Evolutionary conservation across 2,113 vertebrate species (phyloP).

Genomic region (Bubo blakistoni): DNA sequence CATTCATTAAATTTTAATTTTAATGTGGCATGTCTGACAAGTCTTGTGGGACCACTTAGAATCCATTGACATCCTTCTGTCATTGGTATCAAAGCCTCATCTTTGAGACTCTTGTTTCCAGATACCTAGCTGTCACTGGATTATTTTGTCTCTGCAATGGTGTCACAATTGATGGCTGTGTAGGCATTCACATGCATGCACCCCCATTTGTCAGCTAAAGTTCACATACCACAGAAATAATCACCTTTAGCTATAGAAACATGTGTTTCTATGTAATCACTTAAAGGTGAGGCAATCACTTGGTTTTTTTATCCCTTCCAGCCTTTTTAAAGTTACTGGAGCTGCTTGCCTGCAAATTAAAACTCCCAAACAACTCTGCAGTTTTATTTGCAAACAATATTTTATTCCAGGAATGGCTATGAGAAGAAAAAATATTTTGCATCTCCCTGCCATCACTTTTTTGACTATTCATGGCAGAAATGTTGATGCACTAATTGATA

Average conservation of each 20-base stretch:
- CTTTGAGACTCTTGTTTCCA: conserved; percentile 25
- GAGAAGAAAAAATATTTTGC: background rate
- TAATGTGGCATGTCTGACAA: conserved; percentile 49
- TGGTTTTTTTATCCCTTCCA: background rate
- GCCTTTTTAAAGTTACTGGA: background rate
- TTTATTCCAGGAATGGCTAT: background rate
- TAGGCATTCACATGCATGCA: background rate
- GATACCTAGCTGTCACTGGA: background rate
- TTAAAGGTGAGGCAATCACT: background rate
- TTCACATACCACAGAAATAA: background rate
- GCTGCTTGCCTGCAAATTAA: background rate
- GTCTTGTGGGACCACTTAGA: conserved; percentile 22
- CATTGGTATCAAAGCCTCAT: conserved; percentile 41
- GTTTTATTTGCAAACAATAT: background rate
- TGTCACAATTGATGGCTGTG: background rate
- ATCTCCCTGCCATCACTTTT: background rate
- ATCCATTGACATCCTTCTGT: conserved; percentile 49
- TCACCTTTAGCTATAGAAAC: background rate
- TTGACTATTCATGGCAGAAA: background rate
- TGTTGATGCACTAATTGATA: background rate
- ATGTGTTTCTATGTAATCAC: background rate
- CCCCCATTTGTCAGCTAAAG: background rate
- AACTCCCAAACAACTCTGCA: background rate
- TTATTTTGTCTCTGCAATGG: background rate
- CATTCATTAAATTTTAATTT: conserved; percentile 49